A percentile compares a stretch with the other conserved stretches of the same genome.
phyloP scores from a whole-genome alignment of 2,113 vertebrate genomes.

The Caracal caracal region DNA sequence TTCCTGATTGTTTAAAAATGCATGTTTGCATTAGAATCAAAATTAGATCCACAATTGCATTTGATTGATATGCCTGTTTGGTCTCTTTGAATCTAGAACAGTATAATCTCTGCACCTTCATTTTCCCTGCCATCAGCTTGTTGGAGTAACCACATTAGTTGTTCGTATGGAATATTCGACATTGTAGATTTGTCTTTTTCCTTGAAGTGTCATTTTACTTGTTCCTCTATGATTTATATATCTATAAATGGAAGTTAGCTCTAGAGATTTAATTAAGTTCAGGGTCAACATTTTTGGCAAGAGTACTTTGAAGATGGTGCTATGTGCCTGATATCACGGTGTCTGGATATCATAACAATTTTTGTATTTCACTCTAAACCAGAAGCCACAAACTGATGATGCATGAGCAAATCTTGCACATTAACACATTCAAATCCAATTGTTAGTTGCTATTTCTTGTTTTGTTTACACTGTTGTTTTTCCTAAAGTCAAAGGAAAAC shows the following conservation, averaged over 20 bases:
- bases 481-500: conserved; percentile 16
- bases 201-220: not conserved
- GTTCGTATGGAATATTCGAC: not conserved
- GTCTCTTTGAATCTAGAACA: not conserved
- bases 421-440: not conserved
- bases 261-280: not conserved
- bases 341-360: not conserved
- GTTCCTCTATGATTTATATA: not conserved
- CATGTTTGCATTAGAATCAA: not conserved
- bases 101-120: not conserved
- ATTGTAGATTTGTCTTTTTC: not conserved
- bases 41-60: not conserved
- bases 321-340: not conserved
- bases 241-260: not conserved
- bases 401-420: not conserved
- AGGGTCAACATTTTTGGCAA: not conserved
- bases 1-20: not conserved
- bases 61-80: not conserved
- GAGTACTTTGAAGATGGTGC: not conserved
- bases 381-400: not conserved
- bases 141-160: not conserved
- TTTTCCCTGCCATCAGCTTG: not conserved
- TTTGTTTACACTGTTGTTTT: not conserved
- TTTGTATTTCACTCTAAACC: not conserved
- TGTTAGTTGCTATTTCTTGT: conserved; percentile 2